Conservation (phyloP, 2,113 vertebrate genomes). For the Perognathus longimembris region DNA sequence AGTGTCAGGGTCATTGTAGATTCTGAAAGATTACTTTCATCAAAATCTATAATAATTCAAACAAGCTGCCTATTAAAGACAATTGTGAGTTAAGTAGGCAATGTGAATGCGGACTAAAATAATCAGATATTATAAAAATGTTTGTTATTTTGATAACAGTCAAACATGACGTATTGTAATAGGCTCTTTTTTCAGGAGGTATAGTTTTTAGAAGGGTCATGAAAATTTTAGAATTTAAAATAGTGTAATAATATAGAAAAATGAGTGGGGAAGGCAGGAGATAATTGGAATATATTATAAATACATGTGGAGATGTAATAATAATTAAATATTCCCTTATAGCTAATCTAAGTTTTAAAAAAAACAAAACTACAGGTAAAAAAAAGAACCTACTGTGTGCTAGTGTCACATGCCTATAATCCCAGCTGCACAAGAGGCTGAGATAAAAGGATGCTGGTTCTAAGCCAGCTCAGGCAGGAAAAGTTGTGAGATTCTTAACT, state of each 20-base stretch:
- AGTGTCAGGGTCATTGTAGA: background rate
- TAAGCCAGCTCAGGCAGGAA: too few relatives aligned
- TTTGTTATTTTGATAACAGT: background rate
- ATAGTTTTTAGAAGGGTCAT: background rate
- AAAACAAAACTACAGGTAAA: too few relatives aligned
- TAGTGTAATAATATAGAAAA: slow-evolving; percentile 1
- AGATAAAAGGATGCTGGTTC: too few relatives aligned
- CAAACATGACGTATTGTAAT: background rate
- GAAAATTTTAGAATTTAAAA: slow-evolving; percentile 55
- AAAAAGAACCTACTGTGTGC: too few relatives aligned
- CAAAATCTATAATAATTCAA: slow-evolving; percentile 12
- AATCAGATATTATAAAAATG: slow-evolving; percentile 45
- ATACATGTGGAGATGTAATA: too few relatives aligned
- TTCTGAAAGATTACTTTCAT: background rate
- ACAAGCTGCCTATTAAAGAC: slow-evolving; percentile 41
- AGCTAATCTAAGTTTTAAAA: too few relatives aligned
- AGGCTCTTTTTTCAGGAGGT: background rate
- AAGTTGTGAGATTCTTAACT: too few relatives aligned
- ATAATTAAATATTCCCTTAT: too few relatives aligned
- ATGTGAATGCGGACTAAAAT: background rate
- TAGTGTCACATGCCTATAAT: too few relatives aligned
- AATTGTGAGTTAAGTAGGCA: slow-evolving; percentile 42
- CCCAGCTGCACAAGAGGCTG: too few relatives aligned
- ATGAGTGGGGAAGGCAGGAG: background rate
- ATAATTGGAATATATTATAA: too few relatives aligned